Percentiles rank a stretch among this genome's conserved stretches.
These are phyloP conservation scores for Ligdia adustata DNA, from an alignment of 2,888 invertebrate genomes.

Conservation along the genomic window DNA sequence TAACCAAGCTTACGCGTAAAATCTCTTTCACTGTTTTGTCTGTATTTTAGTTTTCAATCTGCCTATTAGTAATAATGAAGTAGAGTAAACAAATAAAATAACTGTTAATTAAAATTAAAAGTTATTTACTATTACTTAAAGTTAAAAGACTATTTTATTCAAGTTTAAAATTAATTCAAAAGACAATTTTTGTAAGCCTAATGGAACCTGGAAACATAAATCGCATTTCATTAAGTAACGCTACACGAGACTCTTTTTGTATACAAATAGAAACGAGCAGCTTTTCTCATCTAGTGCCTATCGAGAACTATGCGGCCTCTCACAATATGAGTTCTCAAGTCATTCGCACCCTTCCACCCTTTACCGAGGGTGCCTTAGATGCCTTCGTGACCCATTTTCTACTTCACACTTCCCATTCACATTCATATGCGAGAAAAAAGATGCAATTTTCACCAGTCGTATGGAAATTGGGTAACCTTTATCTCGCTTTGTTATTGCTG, in stretches of 20 bases:
- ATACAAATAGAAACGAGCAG: conserved; percentile 18
- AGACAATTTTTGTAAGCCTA: too few relatives aligned
- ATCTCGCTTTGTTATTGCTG: conserved; percentile 13
- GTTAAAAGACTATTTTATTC: too few relatives aligned
- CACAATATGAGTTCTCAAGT: conserved; percentile 38
- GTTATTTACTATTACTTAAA: too few relatives aligned
- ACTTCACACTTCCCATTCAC: conserved; percentile 51
- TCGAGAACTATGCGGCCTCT: conserved; percentile 35
- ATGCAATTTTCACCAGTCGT: conserved; percentile 33
- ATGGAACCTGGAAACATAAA: too few relatives aligned
- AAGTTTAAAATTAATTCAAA: too few relatives aligned
- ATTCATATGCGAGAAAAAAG: conserved; percentile 39
- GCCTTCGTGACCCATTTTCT: conserved; percentile 61
- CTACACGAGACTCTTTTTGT: conserved; percentile 4
- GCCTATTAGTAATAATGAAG: too few relatives aligned
- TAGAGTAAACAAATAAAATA: too few relatives aligned
- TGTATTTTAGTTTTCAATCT: too few relatives aligned
- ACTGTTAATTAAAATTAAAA: too few relatives aligned
- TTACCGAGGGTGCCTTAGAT: conserved; percentile 43
- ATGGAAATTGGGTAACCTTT: conserved; percentile 27
- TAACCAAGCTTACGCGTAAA: too few relatives aligned
- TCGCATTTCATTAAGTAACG: not conserved
- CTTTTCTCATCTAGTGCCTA: conserved; percentile 22
- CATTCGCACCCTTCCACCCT: conserved; percentile 42
- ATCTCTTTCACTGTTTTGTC: too few relatives aligned